Conservation (phyloP, 1,140 invertebrate genomes). For the Conopomorpha cramerella region DNA sequence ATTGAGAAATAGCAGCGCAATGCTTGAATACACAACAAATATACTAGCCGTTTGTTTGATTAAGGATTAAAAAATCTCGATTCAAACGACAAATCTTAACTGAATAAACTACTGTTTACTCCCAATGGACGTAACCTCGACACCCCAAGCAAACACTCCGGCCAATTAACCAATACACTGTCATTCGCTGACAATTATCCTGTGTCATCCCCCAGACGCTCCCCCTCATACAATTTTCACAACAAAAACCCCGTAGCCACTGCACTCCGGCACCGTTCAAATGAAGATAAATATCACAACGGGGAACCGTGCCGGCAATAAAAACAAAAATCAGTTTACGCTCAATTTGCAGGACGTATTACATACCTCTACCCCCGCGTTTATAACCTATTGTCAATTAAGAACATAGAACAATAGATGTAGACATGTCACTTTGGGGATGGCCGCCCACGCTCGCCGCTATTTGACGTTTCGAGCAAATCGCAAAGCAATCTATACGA, state of each 20-base stretch:
- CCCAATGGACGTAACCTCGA: no score
- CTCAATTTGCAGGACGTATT: constrained; percentile 48
- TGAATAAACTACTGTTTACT: no score
- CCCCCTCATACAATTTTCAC: constrained; percentile 42
- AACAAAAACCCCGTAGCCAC: constrained; percentile 51
- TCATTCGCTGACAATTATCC: no score
- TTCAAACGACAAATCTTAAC: no score
- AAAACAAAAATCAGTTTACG: constrained; percentile 50
- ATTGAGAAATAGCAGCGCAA: no score
- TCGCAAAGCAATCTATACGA: no score
- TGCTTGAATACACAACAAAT: no score
- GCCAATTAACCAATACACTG: constrained; percentile 44
- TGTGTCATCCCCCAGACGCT: constrained; percentile 32
- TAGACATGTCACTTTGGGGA: constrained; percentile 32
- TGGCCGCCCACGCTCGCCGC: constrained; percentile 27
- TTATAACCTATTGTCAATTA: constrained; percentile 1
- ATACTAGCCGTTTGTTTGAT: no score
- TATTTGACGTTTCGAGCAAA: constrained; percentile 2
- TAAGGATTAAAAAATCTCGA: no score
- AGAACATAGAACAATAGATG: constrained; percentile 23
- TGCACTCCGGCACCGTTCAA: constrained; percentile 33
- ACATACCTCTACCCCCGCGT: constrained; percentile 9
- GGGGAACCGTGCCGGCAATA: constrained; percentile 38
- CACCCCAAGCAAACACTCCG: constrained; percentile 30
- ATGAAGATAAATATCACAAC: constrained; percentile 53